Evolutionary conservation across 2,113 vertebrate species (phyloP), one percentile per base, ranked within the genome.

Genomic region (Bettongia penicillata): DNA sequence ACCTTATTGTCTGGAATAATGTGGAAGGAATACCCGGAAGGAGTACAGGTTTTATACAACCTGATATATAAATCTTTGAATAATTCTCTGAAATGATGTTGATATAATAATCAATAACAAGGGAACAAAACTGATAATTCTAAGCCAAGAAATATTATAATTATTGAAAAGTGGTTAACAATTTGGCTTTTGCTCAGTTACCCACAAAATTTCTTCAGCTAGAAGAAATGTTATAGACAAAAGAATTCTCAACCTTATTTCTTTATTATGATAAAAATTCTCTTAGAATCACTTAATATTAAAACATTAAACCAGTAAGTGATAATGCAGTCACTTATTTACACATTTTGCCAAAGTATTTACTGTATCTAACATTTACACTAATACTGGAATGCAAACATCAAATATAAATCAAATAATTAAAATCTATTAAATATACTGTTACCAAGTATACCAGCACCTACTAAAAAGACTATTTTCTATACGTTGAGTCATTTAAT

Each of bases 1-100:
- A 98, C 96, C 96, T 96, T 97, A 97, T 93, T 97, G 94, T 96
- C 96, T 95, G 97, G 97, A 97, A 97, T 97, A 97, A 97, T 97
- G 97, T 51, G 96, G 94, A 98, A 96, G 93, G 49, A 96, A 97
- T 93, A 95, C 91, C 96, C 52, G 55, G 95, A 97, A 96, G 96
- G 37, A 14, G 12, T 53, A 51, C 25, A 57, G 94, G 96, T n/a
- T 95, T 89, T 96, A 25, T 84, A 11, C 84, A 95, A 96, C 55
- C 51, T 91, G 89, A 49, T 94, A 95, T 91, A 43, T 61, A 95
- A 43, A 43, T 68, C 28, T 37, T 95, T 95, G n/a, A 97, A n/a
- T 61, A 95, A 37, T 16, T 57, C 28, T 31, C 94, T 95, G n/a
- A 97, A 97, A 96, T 93, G 90, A 95, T 92, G 94, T 1, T 47